Percentiles rank a stretch among this genome's conserved stretches.
Evolutionary conservation across 2,797 vertebrate genomes (phyloP).

Genomic region (Ctenochaetus hawaiiensis): DNA sequence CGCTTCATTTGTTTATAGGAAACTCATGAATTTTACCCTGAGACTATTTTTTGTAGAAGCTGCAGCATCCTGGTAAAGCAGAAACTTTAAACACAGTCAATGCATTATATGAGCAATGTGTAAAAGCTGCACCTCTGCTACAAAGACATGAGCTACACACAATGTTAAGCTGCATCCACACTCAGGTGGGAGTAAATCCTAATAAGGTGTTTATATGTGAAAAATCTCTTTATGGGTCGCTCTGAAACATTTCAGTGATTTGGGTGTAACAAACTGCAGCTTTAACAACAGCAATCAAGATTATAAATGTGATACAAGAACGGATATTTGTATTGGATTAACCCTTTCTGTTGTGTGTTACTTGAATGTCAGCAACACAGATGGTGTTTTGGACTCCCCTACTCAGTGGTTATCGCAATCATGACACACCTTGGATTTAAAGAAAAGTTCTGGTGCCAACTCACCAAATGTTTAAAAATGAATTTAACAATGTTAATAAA

Average conservation of each 20-base stretch:
- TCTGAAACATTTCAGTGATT: not conserved
- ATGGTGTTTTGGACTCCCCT: not conserved
- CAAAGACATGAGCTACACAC: not conserved
- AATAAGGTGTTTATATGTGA: no score
- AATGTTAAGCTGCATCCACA: not conserved
- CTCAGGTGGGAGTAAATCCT: not conserved
- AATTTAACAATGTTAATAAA: conserved; percentile 55
- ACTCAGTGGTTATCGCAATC: no score
- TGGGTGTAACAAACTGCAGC: not conserved
- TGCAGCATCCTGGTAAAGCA: not conserved
- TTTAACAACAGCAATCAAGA: not conserved
- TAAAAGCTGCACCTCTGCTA: not conserved
- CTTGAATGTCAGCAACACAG: not conserved
- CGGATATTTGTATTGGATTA: not conserved
- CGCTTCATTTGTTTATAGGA: not conserved
- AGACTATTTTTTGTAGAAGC: not conserved
- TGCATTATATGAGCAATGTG: not conserved
- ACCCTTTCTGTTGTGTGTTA: not conserved
- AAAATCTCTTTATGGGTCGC: not conserved
- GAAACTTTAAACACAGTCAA: not conserved
- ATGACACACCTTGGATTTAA: no score
- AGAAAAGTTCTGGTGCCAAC: not conserved
- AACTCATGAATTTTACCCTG: not conserved
- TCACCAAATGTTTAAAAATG: conserved; percentile 34
- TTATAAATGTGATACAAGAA: not conserved